These are phyloP conservation scores for Acleris laterana DNA, from an alignment of 2,888 invertebrate genomes.

Conservation along the genomic window DNA sequence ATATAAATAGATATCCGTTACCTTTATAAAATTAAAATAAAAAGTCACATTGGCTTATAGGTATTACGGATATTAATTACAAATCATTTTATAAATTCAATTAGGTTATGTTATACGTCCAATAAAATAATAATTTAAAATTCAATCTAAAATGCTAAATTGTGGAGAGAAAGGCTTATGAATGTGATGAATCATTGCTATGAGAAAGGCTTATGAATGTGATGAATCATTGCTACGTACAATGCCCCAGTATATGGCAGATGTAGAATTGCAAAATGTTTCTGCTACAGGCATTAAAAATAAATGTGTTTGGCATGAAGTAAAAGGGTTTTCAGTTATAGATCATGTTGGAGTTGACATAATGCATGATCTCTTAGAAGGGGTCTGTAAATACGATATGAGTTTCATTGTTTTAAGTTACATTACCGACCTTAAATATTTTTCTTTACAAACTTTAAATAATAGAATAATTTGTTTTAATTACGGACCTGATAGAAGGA, in stretches of 20 bases:
- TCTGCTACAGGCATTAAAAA: constrained; percentile 30
- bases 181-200: too few relatives aligned
- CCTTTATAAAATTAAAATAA: too few relatives aligned
- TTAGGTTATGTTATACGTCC: too few relatives aligned
- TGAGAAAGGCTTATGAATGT: constrained; percentile 16
- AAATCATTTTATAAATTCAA: too few relatives aligned
- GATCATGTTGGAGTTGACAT: constrained; percentile 30
- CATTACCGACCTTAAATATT: constrained; percentile 9
- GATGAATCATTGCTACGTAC: constrained; percentile 22
- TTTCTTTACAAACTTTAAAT: constrained; percentile 13
- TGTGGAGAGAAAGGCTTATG: too few relatives aligned
- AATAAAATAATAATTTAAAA: too few relatives aligned
- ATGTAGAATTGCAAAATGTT: constrained; percentile 14
- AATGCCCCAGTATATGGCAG: constrained; percentile 16
- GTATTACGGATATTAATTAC: too few relatives aligned
- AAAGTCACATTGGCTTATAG: too few relatives aligned
- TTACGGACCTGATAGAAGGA: constrained; percentile 10
- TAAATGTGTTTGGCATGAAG: constrained; percentile 27
- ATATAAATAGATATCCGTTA: too few relatives aligned
- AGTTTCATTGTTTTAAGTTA: constrained; percentile 25
- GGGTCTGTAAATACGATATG: constrained; percentile 22
- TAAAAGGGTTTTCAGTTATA: constrained; percentile 11
- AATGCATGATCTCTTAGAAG: constrained; percentile 34
- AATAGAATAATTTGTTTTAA: constrained; percentile 8
- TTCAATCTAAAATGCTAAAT: too few relatives aligned